Evolutionary conservation across 1,140 invertebrate genomes (phyloP).

Genomic region (Agrypnia vestita): DNA sequence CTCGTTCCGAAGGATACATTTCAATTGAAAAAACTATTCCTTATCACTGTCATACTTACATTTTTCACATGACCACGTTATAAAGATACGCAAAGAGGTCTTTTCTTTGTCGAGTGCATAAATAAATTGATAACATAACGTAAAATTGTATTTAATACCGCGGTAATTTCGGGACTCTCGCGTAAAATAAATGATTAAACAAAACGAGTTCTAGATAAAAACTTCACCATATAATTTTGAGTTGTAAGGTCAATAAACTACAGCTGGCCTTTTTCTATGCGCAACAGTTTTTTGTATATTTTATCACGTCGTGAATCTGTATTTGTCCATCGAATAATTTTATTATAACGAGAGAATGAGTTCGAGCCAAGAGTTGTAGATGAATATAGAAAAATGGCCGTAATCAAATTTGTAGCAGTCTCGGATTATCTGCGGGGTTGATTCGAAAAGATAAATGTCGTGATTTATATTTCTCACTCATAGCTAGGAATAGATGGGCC

Average conservation of each 20-base stretch:
- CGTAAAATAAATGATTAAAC: neutral
- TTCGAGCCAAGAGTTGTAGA: too few species aligned
- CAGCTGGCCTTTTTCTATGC: neutral
- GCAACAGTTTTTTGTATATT: neutral
- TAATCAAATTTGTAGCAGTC: too few species aligned
- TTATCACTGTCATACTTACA: constrained; percentile 46
- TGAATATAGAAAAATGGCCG: too few species aligned
- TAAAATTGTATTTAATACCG: constrained; percentile 29
- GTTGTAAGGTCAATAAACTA: constrained; percentile 13
- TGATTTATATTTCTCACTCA: constrained; percentile 13
- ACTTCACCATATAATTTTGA: constrained; percentile 14
- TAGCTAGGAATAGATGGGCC: constrained; percentile 10
- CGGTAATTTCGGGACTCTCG: neutral
- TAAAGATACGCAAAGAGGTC: constrained; percentile 27
- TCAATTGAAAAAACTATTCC: constrained; percentile 36
- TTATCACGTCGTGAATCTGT: neutral
- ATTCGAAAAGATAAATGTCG: constrained; percentile 20
- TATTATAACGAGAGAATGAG: too few species aligned
- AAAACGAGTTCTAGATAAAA: constrained; percentile 36
- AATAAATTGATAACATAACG: constrained; percentile 36
- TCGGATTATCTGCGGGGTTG: too few species aligned
- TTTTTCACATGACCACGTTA: constrained; percentile 24
- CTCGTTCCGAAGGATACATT: constrained; percentile 29
- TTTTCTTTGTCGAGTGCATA: constrained; percentile 14
- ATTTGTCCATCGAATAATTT: neutral